These are phyloP conservation scores for Eupithecia vulgata DNA, from an alignment of 2,888 invertebrate species.

Conservation along the genomic window DNA sequence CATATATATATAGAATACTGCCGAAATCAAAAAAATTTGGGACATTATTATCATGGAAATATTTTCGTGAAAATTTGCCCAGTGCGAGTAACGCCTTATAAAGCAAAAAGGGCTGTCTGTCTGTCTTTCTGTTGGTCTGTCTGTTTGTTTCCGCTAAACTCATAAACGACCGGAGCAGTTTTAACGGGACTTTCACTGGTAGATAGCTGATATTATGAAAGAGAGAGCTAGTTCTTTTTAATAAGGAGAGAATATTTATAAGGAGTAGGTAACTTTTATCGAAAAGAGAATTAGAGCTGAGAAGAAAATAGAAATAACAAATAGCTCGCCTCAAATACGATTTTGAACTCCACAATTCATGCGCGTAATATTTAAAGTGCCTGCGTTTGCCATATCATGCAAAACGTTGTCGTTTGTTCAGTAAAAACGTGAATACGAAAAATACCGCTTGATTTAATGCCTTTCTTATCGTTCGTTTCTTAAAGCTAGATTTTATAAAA, in stretches of 20 bases:
- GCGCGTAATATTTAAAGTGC: slow-evolving; percentile 54
- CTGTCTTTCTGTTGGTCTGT: background rate
- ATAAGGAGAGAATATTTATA: background rate
- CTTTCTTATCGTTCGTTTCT: slow-evolving; percentile 31
- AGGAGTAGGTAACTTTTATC: background rate
- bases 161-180: background rate
- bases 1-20: too few relatives aligned
- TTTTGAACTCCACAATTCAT: slow-evolving; percentile 45
- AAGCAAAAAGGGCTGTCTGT: too few relatives aligned
- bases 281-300: background rate
- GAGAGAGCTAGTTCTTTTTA: too few relatives aligned
- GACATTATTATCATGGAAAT: too few relatives aligned
- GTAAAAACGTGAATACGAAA: slow-evolving; percentile 18
- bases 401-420: slow-evolving; percentile 37
- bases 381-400: slow-evolving; percentile 54
- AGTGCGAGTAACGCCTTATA: too few relatives aligned
- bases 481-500: background rate
- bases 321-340: background rate
- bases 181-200: background rate
- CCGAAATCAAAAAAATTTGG: too few relatives aligned
- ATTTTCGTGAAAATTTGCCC: too few relatives aligned
- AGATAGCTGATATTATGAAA: background rate
- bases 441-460: slow-evolving; percentile 35
- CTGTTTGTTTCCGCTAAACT: background rate
- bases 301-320: too few relatives aligned